These are phyloP conservation scores for Rhinella marina DNA, from an alignment of 2,797 vertebrate species.

Conservation along the genomic window DNA sequence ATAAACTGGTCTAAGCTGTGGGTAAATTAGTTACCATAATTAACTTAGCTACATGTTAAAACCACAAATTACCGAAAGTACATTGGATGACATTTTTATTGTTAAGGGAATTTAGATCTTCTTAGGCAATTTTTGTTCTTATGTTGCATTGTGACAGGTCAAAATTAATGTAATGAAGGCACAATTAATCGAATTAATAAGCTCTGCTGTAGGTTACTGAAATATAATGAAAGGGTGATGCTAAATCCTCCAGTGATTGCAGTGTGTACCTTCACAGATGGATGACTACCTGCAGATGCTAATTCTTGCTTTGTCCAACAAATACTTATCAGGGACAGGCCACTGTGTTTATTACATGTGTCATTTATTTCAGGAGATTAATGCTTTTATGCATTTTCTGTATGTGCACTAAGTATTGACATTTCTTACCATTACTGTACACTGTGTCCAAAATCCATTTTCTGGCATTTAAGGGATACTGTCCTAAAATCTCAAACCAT, in stretches of 20 bases:
- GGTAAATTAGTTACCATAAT: slow-evolving; percentile 50
- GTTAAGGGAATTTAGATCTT: slow-evolving; percentile 48
- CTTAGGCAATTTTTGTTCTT: slow-evolving; percentile 45
- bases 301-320: slow-evolving; percentile 36
- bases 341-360: slow-evolving; percentile 36
- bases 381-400: background rate
- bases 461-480: background rate
- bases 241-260: slow-evolving; percentile 31
- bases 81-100: slow-evolving; percentile 53
- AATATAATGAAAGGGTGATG: slow-evolving; percentile 43
- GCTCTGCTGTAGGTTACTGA: slow-evolving; percentile 37
- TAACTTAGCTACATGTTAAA: slow-evolving; percentile 48
- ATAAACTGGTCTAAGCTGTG: slow-evolving; percentile 41
- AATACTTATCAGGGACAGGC: slow-evolving; percentile 29
- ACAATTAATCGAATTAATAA: slow-evolving; percentile 55
- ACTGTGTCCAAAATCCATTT: background rate
- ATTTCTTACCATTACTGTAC: background rate
- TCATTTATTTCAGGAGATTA: slow-evolving; percentile 34
- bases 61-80: slow-evolving; percentile 51
- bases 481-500: background rate
- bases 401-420: background rate
- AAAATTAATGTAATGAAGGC: slow-evolving; percentile 45
- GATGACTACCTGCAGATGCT: slow-evolving; percentile 37
- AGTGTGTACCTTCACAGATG: slow-evolving; percentile 41
- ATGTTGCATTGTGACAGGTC: slow-evolving; percentile 37